Evolutionary conservation across 2,113 vertebrate species (phyloP).

Genomic region (Psilopsiagon aurifrons): DNA sequence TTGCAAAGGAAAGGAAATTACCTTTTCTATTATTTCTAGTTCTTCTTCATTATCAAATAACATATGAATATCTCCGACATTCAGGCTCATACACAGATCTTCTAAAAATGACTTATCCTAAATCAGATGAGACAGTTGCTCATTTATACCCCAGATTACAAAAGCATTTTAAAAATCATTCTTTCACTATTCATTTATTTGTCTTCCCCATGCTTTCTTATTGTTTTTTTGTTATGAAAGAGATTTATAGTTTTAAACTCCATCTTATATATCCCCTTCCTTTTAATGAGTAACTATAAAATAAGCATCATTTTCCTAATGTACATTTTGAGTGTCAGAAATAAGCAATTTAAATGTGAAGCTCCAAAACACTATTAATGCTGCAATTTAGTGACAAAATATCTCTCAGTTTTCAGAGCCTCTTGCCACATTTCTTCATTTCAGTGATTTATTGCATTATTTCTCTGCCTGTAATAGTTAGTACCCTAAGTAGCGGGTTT

Average conservation of each 20-base stretch:
- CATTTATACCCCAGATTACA: constrained; percentile 63
- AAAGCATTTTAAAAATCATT: constrained; percentile 47
- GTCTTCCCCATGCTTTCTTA: constrained; percentile 15
- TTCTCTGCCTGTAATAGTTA: constrained; percentile 66
- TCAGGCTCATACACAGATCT: constrained; percentile 43
- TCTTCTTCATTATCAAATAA: constrained; percentile 71
- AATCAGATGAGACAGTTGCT: constrained; percentile 64
- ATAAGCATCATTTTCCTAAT: constrained; percentile 78
- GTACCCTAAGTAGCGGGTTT: constrained; percentile 46
- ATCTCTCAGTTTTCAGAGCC: constrained; percentile 65
- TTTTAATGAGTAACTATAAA: constrained; percentile 75
- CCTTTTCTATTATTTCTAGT: constrained; percentile 50
- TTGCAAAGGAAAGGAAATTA: constrained; percentile 54
- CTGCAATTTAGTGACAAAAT: constrained; percentile 75
- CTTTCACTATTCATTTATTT: constrained; percentile 65
- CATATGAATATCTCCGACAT: constrained; percentile 31
- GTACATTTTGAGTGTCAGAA: constrained; percentile 73
- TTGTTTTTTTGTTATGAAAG: constrained; percentile 61
- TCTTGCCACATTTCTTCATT: constrained; percentile 73
- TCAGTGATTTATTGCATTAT: constrained; percentile 74
- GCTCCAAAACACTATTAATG: constrained; percentile 73
- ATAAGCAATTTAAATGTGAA: constrained; percentile 74
- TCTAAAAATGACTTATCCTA: constrained; percentile 67
- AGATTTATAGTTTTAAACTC: constrained; percentile 67
- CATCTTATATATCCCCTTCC: constrained; percentile 70